Percentiles rank a stretch among this genome's conserved stretches.
Conservation (phyloP, 2,113 vertebrate genomes). For the Pseudonaja textilis region DNA sequence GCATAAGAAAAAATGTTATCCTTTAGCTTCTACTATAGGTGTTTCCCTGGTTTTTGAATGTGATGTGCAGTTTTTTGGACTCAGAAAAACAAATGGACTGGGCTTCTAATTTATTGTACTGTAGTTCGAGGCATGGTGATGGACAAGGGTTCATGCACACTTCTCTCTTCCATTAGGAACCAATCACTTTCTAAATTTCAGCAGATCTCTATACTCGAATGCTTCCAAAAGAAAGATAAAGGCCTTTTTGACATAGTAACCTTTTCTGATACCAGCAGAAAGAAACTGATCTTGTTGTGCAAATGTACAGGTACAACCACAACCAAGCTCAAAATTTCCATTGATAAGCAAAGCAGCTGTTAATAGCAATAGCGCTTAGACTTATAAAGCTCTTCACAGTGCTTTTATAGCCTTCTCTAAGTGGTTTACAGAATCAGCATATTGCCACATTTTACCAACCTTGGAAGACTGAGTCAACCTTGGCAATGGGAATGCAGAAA, state of each 20-base stretch:
- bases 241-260: not conserved
- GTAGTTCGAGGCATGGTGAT: not conserved
- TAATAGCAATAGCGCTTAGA: too few species aligned
- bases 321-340: not conserved
- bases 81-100: not conserved
- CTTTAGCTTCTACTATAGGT: slow-evolving; percentile 39
- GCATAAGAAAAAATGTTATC: slow-evolving; percentile 5
- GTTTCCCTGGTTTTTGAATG: not conserved
- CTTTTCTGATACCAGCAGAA: not conserved
- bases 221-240: not conserved
- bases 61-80: not conserved
- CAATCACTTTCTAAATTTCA: not conserved
- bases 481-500: not conserved
- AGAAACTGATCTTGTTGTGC: not conserved
- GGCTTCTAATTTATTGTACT: not conserved
- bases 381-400: not conserved
- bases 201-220: not conserved
- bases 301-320: not conserved
- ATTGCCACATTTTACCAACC: not conserved
- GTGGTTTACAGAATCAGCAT: not conserved
- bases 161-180: not conserved
- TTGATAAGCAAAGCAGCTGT: not conserved
- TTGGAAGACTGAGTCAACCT: not conserved
- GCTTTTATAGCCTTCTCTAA: not conserved
- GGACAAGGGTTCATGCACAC: not conserved